Evolutionary conservation across 2,888 invertebrate species (phyloP), one percentile per base, ranked within the genome.

Genomic region (Thymelicus lineola): DNA sequence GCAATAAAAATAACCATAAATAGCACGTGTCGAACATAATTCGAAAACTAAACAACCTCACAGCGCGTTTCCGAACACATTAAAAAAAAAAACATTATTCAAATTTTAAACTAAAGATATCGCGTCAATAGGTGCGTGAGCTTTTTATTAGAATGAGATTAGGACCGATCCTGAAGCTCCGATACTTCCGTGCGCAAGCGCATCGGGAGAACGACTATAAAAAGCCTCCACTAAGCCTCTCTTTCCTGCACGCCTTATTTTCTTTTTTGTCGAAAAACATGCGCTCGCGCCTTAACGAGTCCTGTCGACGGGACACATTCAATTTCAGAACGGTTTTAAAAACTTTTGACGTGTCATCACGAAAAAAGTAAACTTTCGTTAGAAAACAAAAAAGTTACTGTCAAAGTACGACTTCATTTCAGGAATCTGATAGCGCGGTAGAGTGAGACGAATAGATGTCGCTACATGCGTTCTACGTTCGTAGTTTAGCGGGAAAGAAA

Each of bases 141-240:
- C 91, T 93, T 91, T 91, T 91, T 91, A 91, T 91, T 89, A 88
- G 89, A 91, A 91, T 92, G 87, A 89, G 88, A 91, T 90, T 91
- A 88, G 89, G 83, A 85, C 81, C 87, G 89, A 89, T 91, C 88
- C 90, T 88, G 86, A 90, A 91, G 91, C 88, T 86, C 81, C 82
- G 87, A 91, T 90, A 92, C 93, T 88, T 89, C 92, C 93, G 90
- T 83, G 90, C 92, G 89, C 90, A 80, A 83, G 91, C 93, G 91
- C 92, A 89, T 88, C 92, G 88, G 86, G 86, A 84, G 87, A 85
- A 77, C 89, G 90, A 93, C 93, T 93, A 93, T 92, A 92, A 91
- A 90, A 91, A 91, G 86, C 90, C 87, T 90, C 80, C 82, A 81
- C 84, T 78, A 85, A 90, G 84, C 88, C 91, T 92, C 93, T 93